phyloP scores from a whole-genome alignment of 1,140 invertebrate genomes.

The Macrostomum lignano region DNA sequence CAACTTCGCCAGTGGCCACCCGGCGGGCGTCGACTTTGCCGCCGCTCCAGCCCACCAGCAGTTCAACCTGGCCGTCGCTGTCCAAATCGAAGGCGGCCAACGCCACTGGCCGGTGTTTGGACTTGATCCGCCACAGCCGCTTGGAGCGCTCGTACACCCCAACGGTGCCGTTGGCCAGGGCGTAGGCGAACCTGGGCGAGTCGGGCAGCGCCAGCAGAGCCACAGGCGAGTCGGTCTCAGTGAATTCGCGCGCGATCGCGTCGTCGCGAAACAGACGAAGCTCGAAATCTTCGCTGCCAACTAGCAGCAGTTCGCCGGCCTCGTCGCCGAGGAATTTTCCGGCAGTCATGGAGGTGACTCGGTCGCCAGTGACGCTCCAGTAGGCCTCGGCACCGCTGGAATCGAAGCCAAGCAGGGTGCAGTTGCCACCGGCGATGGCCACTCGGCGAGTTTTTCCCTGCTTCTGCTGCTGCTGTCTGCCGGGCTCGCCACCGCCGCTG shows the following conservation, averaged over 20 bases:
- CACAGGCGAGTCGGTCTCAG: background rate
- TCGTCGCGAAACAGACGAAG: background rate
- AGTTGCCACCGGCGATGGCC: constrained; percentile 60
- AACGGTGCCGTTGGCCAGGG: background rate
- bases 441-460: too few species aligned
- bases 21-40: too few species aligned
- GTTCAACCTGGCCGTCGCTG: background rate
- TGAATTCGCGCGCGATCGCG: background rate
- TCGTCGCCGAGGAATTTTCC: too few species aligned
- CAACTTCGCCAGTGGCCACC: constrained; percentile 55
- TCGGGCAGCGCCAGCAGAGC: too few species aligned
- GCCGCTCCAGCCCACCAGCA: too few species aligned
- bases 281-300: background rate
- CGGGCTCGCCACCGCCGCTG: constrained; percentile 33
- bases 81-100: constrained; percentile 1
- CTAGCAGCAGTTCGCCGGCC: background rate
- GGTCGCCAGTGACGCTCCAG: too few species aligned
- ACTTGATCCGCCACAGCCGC: background rate
- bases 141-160: background rate
- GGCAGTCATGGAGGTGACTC: too few species aligned
- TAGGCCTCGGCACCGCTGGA: too few species aligned
- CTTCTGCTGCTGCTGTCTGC: too few species aligned
- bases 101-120: background rate
- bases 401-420: constrained; percentile 49
- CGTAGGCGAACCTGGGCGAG: background rate